A percentile compares a stretch with the other conserved stretches of the same genome.
phyloP scores from a whole-genome alignment of 2,888 invertebrate genomes.

The Trachelus troglodyta region DNA sequence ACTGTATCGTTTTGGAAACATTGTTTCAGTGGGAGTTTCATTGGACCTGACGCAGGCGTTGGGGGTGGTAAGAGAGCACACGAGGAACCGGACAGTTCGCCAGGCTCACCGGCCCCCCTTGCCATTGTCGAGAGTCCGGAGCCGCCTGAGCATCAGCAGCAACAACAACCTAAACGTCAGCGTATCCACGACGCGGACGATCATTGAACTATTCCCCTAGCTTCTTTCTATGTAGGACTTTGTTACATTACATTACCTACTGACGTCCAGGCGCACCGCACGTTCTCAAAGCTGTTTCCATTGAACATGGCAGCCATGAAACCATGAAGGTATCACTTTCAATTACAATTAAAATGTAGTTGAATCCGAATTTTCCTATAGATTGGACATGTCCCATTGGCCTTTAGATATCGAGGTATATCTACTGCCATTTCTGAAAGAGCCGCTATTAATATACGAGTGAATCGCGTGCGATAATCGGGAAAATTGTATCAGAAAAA shows the following conservation, averaged over 20 bases:
- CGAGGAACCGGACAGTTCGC: conserved; percentile 63
- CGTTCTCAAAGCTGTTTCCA: conserved; percentile 26
- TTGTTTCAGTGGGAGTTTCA: conserved; percentile 58
- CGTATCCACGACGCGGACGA: conserved; percentile 62
- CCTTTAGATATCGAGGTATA: too few species aligned
- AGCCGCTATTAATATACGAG: too few species aligned
- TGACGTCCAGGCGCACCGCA: conserved; percentile 50
- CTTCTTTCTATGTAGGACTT: conserved; percentile 57
- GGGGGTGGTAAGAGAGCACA: conserved; percentile 58
- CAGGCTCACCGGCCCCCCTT: conserved; percentile 62
- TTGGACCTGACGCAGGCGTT: conserved; percentile 61
- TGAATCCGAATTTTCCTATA: too few species aligned
- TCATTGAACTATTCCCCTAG: conserved; percentile 51
- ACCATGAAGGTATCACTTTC: not conserved
- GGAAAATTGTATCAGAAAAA: too few species aligned
- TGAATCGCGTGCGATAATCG: too few species aligned
- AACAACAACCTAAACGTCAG: conserved; percentile 55
- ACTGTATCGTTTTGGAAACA: too few species aligned
- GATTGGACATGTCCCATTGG: too few species aligned
- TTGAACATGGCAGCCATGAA: not conserved
- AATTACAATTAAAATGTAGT: not conserved
- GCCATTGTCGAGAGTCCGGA: conserved; percentile 65
- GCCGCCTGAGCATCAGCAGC: conserved; percentile 52
- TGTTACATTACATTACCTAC: conserved; percentile 56
- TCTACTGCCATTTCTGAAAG: too few species aligned